Evolutionary conservation across 2,113 vertebrate genomes (phyloP), one percentile per base, ranked within the genome.

Genomic region (Protobothrops flavoviridis): DNA sequence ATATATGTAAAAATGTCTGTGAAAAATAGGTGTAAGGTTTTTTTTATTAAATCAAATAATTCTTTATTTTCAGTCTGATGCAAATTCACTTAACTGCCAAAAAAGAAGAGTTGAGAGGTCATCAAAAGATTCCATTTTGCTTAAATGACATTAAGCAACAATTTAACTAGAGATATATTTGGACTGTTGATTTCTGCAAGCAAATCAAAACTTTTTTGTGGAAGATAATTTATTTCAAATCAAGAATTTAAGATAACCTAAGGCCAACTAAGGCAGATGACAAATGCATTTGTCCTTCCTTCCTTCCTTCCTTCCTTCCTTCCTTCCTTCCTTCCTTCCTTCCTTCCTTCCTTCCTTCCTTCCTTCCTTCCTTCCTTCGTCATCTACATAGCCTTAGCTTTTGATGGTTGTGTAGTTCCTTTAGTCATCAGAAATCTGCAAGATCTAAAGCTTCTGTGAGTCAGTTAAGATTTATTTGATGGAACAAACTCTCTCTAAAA

Each of bases 391-490:
- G 92, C 91, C 86, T 87, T 24, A 85, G 96, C 93, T 92, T 86
- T 95, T 85, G 52, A 86, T 15, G 87, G 81, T 81, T 90, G 59
- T 64, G 39, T 3, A 43, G 74, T 5, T 93, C 1, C 53, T 91
- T 93, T 89, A 93, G 61, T 96, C 95, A 95, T 89, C 96, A 94
- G 94, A 95, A 96, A 91, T 57, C 50, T 92, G n/a, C 88, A 94
- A 92, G 55, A 93, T 89, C 48, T 91, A 85, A 94, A 69, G 0
- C 0, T 86, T 95, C 55, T 94, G 43, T 86, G 94, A 91, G 45
- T 89, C 93, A 43, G 93, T 96, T 94, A 45, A 0, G 0, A 85
- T 81, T 45, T 91, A 87, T 89, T 93, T 95, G 93, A 91, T 94
- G 33, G 91, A 96, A 94, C 88, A 86, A 94, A 90, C 85, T 50